phyloP scores from a whole-genome alignment of 2,888 invertebrate genomes.

The Parnassius apollo region DNA sequence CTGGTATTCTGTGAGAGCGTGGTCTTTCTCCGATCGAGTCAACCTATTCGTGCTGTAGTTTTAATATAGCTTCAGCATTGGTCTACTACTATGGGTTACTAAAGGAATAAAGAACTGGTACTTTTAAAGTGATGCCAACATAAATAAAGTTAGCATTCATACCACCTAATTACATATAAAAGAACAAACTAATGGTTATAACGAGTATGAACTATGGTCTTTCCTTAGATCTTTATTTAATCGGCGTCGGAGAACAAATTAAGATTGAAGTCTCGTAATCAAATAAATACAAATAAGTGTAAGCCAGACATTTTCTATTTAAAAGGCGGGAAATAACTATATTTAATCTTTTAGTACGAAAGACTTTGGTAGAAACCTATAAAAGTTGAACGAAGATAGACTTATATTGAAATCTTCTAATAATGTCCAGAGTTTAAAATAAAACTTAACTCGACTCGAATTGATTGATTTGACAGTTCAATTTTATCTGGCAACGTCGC shows the following conservation, averaged over 20 bases:
- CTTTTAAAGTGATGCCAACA: too few species aligned
- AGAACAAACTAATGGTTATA: too few species aligned
- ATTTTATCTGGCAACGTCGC: slow-evolving; percentile 33
- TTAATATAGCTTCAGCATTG: too few species aligned
- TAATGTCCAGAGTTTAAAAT: slow-evolving; percentile 9
- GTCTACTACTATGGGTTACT: too few species aligned
- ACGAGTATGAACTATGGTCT: slow-evolving; percentile 2
- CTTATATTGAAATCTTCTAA: slow-evolving; percentile 5
- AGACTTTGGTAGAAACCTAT: slow-evolving; percentile 19
- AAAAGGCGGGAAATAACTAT: slow-evolving; percentile 10
- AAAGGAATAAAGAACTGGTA: too few species aligned
- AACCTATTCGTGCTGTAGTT: too few species aligned
- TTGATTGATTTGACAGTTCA: slow-evolving; percentile 34
- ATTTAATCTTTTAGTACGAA: slow-evolving; percentile 14
- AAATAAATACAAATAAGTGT: slow-evolving; percentile 3
- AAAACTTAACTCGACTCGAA: slow-evolving; percentile 33
- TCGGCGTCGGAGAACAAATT: slow-evolving; percentile 10
- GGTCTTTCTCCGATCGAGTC: too few species aligned
- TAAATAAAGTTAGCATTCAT: too few species aligned
- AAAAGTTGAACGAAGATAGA: slow-evolving; percentile 22
- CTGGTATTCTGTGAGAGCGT: too few species aligned
- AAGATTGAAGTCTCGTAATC: neutral
- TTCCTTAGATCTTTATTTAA: neutral
- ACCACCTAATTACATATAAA: too few species aligned
- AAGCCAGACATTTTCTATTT: slow-evolving; percentile 2